Evolutionary conservation across 1,140 invertebrate genomes (phyloP).

Genomic region (Pseudomyrmex concolor): DNA sequence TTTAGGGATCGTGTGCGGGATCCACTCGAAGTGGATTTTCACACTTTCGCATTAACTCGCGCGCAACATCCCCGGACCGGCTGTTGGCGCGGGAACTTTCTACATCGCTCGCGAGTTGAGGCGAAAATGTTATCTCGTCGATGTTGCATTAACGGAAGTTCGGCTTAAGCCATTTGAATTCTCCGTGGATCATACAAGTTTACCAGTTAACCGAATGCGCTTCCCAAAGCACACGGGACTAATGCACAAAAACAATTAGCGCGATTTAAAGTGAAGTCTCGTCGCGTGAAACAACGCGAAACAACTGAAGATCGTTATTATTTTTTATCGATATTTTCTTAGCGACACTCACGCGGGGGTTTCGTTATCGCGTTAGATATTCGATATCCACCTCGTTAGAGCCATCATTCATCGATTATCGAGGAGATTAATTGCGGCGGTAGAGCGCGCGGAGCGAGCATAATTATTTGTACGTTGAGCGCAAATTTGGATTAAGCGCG

Average conservation of each 20-base stretch:
- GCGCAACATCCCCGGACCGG: background rate
- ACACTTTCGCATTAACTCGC: constrained; percentile 40
- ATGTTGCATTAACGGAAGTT: constrained; percentile 55
- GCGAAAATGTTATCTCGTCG: constrained; percentile 39
- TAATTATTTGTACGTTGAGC: background rate
- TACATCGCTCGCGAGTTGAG: constrained; percentile 46
- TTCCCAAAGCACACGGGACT: background rate
- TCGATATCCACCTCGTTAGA: background rate
- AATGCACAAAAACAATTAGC: background rate
- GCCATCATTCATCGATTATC: background rate
- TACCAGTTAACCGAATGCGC: constrained; percentile 24
- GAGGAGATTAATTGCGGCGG: background rate
- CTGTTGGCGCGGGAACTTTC: constrained; percentile 51
- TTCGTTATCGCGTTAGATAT: background rate
- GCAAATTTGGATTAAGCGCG: background rate
- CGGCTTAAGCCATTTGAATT: constrained; percentile 44
- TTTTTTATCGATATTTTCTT: background rate
- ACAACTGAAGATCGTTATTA: too few species aligned
- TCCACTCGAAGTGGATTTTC: constrained; percentile 16
- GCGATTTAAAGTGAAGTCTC: background rate
- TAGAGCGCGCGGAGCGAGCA: background rate
- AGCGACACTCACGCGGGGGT: background rate
- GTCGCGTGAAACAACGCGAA: background rate
- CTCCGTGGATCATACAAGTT: constrained; percentile 10
- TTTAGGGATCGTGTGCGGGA: background rate